Evolutionary conservation across 53 echinoderm and acorn worm species (phyloP), one percentile per base, ranked within the genome.

Genomic region (Apostichopus leukothele): DNA sequence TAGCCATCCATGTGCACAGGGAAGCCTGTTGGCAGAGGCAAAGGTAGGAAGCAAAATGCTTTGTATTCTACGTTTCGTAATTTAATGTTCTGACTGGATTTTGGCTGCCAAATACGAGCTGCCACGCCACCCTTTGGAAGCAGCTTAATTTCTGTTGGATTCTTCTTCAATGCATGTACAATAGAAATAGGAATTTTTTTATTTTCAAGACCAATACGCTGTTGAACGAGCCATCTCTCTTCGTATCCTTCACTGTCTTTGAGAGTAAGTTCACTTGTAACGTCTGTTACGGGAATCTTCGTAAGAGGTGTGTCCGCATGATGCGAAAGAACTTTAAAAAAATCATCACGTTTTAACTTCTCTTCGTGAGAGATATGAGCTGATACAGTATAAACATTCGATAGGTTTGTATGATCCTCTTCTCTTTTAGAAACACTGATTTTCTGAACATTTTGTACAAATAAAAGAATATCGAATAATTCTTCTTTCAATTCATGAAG

Each of bases 81-180:
- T 53, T 27, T 19, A 19, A 78, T 63, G 13, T 78, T 1, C 71
- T 71, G 71, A 71, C n/a, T 18, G 4, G 20, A 71, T 13, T 63
- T 63, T 63, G 63, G 16, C 3, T 23, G n/a, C 3, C 67, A 23
- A n/a, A 94, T 54, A 50, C 89, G 66, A 8, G 94, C 94, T 76
- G 97, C 97, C n/a, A 95, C 94, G 10, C 94, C 97, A 51, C 94
- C 97, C 11, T 91, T 77, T 25, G 97, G 95, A 22, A 97, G 74
- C 59, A 91, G 75, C 50, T 78, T 95, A 27, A 91, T 16, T 60
- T 80, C 51, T 73, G 22, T 71, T 22, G 9, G 9, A 55, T 23
- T 23, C 50, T 63, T 60, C 5, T n/a, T 0, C 11, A 39, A 54
- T 19, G 88, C 76, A 10, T 5, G 25, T 11, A 1, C 53, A 12